phyloP scores from a whole-genome alignment of 2,888 invertebrate species.

The Synanthedon myopaeformis region DNA sequence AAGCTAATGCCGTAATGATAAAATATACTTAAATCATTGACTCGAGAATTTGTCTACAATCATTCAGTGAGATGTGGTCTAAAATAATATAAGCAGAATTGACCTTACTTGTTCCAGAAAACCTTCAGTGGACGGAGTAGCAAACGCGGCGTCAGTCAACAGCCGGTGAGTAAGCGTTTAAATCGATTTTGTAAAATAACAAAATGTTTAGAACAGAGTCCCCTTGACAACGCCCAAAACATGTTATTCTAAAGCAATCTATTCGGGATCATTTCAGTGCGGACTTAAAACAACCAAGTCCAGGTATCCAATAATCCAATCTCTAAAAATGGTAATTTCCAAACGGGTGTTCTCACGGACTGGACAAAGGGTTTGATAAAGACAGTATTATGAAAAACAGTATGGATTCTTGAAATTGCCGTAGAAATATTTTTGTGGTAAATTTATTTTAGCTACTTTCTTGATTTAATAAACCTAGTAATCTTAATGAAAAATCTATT shows the following conservation, averaged over 20 bases:
- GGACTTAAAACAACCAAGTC: conserved; percentile 8
- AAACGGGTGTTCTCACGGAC: conserved; percentile 56
- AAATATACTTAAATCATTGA: too few species aligned
- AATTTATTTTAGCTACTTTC: too few species aligned
- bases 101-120: conserved; percentile 77
- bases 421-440: too few species aligned
- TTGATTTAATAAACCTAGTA: too few species aligned
- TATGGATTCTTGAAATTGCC: background rate
- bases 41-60: too few species aligned
- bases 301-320: conserved; percentile 43
- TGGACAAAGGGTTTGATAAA: conserved; percentile 40
- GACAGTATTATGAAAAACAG: background rate
- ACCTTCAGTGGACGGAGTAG: conserved; percentile 87
- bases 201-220: conserved; percentile 1
- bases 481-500: too few species aligned
- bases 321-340: conserved; percentile 68
- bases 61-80: too few species aligned
- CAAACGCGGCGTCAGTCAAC: conserved; percentile 86
- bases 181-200: conserved; percentile 7
- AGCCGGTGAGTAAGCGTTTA: conserved; percentile 79
- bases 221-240: conserved; percentile 37
- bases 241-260: conserved; percentile 46
- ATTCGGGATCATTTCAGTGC: conserved; percentile 22
- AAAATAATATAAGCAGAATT: too few species aligned
- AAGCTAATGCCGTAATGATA: too few species aligned